phyloP scores from a whole-genome alignment of 2,888 invertebrate genomes.

The Sarcophaga caerulescens region DNA sequence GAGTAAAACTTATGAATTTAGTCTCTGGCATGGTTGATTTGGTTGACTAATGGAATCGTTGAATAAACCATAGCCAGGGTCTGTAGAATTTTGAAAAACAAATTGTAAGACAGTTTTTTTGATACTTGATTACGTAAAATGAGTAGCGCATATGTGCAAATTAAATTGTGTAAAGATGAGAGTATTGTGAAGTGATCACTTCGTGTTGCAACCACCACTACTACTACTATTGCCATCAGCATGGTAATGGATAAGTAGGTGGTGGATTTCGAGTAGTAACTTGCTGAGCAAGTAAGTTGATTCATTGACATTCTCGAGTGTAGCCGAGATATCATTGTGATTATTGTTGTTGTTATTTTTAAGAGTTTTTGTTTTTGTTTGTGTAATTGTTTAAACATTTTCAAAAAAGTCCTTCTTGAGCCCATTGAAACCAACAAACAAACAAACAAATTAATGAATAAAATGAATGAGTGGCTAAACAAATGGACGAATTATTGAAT shows the following conservation, averaged over 20 bases:
- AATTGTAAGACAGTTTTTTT: too few relatives aligned
- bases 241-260: conserved; percentile 13
- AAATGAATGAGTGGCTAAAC: conserved; percentile 5
- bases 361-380: conserved; percentile 42
- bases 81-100: too few relatives aligned
- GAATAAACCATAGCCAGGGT: conserved; percentile 14
- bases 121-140: conserved; percentile 66
- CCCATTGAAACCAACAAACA: conserved; percentile 35
- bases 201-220: conserved; percentile 1
- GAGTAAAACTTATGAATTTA: background rate
- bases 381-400: conserved; percentile 58
- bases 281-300: background rate
- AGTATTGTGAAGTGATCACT: background rate
- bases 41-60: too few relatives aligned
- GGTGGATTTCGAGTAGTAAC: background rate
- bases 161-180: conserved; percentile 26
- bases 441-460: conserved; percentile 19
- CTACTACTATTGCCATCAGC: conserved; percentile 28
- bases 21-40: background rate
- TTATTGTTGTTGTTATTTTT: conserved; percentile 36
- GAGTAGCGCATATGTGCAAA: conserved; percentile 70
- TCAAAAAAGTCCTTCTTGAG: conserved; percentile 51
- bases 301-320: conserved; percentile 12
- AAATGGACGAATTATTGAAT: background rate
- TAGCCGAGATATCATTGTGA: conserved; percentile 56